phyloP scores from a whole-genome alignment of 2,113 vertebrate genomes.

The Boleophthalmus pectinirostris region DNA sequence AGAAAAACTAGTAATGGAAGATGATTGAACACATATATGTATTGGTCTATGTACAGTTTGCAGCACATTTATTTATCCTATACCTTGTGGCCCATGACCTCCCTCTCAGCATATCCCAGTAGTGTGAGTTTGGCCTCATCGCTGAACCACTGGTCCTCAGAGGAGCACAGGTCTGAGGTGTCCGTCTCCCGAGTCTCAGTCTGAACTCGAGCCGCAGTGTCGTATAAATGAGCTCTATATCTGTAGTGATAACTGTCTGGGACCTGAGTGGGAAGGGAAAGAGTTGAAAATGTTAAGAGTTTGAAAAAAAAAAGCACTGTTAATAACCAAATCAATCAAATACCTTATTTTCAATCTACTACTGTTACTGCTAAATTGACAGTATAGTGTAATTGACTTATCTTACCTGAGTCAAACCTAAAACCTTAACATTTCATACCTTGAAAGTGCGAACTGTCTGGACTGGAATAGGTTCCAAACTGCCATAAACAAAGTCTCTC shows the following conservation, averaged over 20 bases:
- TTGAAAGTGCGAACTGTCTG: conserved; percentile 91
- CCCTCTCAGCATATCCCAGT: conserved; percentile 58
- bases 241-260: conserved; percentile 85
- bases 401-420: background rate
- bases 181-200: conserved; percentile 81
- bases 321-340: background rate
- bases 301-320: background rate
- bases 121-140: conserved; percentile 60
- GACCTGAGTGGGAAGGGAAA: conserved; percentile 52
- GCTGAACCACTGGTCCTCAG: conserved; percentile 69
- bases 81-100: conserved; percentile 70
- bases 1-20: too few relatives aligned
- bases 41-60: background rate
- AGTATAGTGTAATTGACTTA: background rate
- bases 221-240: conserved; percentile 52
- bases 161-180: conserved; percentile 84
- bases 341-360: too few relatives aligned
- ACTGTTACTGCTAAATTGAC: background rate
- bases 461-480: conserved; percentile 88
- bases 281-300: background rate
- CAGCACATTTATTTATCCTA: background rate
- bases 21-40: background rate
- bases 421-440: conserved; percentile 24
- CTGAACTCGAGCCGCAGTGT: background rate
- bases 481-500: conserved; percentile 89